phyloP scores from a whole-genome alignment of 2,113 vertebrate species.

The Heterocephalus glaber region DNA sequence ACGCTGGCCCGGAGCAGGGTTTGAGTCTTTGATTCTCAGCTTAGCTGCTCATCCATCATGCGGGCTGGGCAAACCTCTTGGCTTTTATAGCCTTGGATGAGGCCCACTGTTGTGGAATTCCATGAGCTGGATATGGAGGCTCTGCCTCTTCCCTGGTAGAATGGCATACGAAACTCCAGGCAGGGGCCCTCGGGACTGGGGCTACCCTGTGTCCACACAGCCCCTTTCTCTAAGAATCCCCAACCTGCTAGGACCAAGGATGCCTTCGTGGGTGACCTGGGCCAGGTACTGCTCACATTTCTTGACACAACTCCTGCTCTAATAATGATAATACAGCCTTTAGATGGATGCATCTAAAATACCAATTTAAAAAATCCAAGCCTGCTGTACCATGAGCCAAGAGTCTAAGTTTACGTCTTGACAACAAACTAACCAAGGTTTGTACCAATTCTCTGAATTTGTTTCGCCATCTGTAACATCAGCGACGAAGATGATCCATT shows the following conservation, averaged over 20 bases:
- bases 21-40: background rate
- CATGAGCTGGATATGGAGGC: background rate
- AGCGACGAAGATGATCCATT: background rate
- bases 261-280: background rate
- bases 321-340: background rate
- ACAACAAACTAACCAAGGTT: background rate
- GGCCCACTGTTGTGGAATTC: background rate
- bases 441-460: background rate
- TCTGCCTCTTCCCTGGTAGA: background rate
- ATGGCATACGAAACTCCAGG: background rate
- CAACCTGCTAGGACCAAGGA: background rate
- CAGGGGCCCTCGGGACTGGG: background rate
- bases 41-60: background rate
- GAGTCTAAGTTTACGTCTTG: background rate
- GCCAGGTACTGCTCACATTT: background rate
- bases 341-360: background rate
- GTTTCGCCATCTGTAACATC: background rate
- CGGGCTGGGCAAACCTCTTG: constrained; percentile 13
- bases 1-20: background rate
- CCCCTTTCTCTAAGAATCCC: background rate
- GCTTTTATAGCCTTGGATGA: background rate
- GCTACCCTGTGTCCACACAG: background rate
- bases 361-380: background rate
- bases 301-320: background rate
- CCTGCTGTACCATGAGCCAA: background rate